Evolutionary conservation across 2,113 vertebrate genomes (phyloP), one percentile per base, ranked within the genome.

Genomic region (Melanostigma gelatinosum): DNA sequence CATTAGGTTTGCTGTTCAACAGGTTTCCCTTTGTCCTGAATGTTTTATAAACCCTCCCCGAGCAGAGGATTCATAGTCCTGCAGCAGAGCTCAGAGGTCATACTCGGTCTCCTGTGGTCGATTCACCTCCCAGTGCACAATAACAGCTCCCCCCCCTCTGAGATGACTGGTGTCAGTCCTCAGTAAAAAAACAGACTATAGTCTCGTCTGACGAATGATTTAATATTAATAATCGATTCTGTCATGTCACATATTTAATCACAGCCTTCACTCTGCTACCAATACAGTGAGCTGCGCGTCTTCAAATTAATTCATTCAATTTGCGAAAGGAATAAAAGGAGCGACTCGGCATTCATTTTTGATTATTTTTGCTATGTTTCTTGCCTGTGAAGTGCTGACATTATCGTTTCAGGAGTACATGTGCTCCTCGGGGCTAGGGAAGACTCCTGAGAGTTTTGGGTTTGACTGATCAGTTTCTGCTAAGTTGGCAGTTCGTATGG

Each of bases 11-110:
- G 42, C 69, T 60, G 54, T 77, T 85, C 79, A 84, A 77, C 85
- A 88, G 78, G 74, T 85, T 52, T 83, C 46, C 52, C 29, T 85
- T 84, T 79, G 84, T 85, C 68, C 80, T 88, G 72, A 86, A 91
- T 86, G 77, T 88, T 90, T 91, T 44, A 90, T 83, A 79, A 80
- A 63, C 44, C 52, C 72, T 52, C 44, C 63, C 62, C 74, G 65
- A 68, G 82, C 11, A 22, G 32, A 76, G 79, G 55, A 63, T 60
- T 46, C 36, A 1, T 27, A 11, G 36, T 52, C 57, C 66, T 77
- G 46, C 62, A 22, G 64, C 8, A 24, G 18, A 65, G 64, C 34
- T 29, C 74, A 8, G 73, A 70, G 80, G 75, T 83, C 32, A 0
- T 48, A 61, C 24, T 29, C 42, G 55, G 42, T 71, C 40, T 70